Percentiles rank a stretch among this genome's conserved stretches.
Conservation (phyloP, 1,140 invertebrate species). For the Drosophila ficusphila region DNA sequence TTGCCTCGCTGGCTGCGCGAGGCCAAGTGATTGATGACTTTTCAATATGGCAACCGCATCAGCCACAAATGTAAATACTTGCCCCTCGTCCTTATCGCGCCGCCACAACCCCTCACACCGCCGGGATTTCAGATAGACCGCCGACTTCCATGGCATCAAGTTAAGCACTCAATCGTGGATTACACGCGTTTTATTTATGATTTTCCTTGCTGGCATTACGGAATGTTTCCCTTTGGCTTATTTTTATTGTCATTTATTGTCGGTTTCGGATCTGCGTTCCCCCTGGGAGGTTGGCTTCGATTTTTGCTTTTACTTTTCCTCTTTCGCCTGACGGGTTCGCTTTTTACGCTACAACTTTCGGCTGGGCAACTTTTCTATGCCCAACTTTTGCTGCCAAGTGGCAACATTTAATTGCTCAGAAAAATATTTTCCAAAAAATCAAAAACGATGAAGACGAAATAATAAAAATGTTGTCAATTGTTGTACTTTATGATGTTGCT, state of each 20-base stretch:
- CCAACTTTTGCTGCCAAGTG: constrained; percentile 70
- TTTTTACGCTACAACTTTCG: constrained; percentile 61
- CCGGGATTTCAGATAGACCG: neutral
- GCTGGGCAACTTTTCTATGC: constrained; percentile 63
- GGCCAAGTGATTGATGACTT: constrained; percentile 74
- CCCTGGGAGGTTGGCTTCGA: constrained; percentile 43
- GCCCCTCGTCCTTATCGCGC: constrained; percentile 28
- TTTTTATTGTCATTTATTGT: constrained; percentile 65
- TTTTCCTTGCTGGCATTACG: constrained; percentile 76
- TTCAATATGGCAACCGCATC: constrained; percentile 63
- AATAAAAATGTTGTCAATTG: constrained; percentile 75
- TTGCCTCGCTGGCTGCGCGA: constrained; percentile 60
- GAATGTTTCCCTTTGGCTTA: constrained; percentile 63
- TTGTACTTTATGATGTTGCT: constrained; percentile 72
- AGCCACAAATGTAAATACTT: constrained; percentile 75
- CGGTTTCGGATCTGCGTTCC: constrained; percentile 27
- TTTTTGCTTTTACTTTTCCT: constrained; percentile 30
- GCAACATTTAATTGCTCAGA: constrained; percentile 81
- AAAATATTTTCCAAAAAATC: constrained; percentile 67
- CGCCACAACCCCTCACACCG: neutral
- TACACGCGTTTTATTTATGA: constrained; percentile 82
- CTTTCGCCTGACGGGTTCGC: constrained; percentile 55
- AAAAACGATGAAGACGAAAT: constrained; percentile 22
- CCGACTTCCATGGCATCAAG: constrained; percentile 53
- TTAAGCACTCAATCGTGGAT: constrained; percentile 78